Evolutionary conservation across 2,113 vertebrate species (phyloP).

Genomic region (Trematocara stigmaticum): DNA sequence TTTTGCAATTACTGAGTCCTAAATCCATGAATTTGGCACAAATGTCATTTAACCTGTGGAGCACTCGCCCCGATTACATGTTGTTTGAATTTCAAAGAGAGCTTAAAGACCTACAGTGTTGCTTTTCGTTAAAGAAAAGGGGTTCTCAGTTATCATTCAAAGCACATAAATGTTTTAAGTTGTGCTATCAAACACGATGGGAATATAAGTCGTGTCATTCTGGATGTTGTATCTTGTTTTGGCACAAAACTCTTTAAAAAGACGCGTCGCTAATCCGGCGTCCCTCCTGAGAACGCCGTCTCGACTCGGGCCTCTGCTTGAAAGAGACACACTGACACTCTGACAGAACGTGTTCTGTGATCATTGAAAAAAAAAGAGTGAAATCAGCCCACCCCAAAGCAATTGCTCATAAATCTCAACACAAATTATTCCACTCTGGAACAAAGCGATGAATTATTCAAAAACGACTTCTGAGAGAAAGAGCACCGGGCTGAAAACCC

Average conservation of each 20-base stretch:
- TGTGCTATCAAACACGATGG: neutral
- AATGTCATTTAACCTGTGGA: neutral
- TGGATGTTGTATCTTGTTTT: neutral
- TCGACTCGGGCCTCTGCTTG: neutral
- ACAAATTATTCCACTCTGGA: constrained; percentile 57
- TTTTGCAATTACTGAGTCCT: neutral
- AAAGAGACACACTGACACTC: neutral
- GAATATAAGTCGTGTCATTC: neutral
- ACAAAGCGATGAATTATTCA: constrained; percentile 70
- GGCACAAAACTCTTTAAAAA: neutral
- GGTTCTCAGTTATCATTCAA: neutral
- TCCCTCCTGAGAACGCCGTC: neutral
- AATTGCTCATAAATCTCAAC: constrained; percentile 61
- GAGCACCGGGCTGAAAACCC: constrained; percentile 42
- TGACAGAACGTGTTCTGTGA: constrained; percentile 38
- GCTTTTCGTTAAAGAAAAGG: neutral
- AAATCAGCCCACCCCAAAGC: constrained; percentile 39
- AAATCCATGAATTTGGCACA: neutral
- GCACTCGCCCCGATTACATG: neutral
- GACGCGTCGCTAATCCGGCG: neutral
- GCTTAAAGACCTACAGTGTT: neutral
- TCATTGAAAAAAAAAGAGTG: constrained; percentile 6
- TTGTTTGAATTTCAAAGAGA: neutral
- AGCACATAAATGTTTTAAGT: neutral
- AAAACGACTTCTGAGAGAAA: constrained; percentile 50